These are phyloP conservation scores for Callipepla squamata DNA, from an alignment of 2,113 vertebrate species.

Conservation along the genomic window DNA sequence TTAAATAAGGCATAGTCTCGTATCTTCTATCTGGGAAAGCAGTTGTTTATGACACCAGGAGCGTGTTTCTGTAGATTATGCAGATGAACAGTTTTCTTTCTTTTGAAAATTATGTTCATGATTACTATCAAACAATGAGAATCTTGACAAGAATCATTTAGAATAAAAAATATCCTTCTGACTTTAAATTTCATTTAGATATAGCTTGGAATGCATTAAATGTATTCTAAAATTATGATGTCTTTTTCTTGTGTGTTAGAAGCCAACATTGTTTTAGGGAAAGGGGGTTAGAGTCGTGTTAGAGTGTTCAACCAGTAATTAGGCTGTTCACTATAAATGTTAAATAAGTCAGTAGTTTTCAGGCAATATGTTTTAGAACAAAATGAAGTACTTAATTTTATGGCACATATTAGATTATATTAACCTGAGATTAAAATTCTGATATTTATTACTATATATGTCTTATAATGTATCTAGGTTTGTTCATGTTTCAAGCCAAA, in stretches of 20 bases:
- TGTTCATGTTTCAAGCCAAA: not conserved
- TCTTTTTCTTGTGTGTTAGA: not conserved
- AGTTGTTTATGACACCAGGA: conserved; percentile 13
- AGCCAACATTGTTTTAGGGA: not conserved
- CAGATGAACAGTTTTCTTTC: not conserved
- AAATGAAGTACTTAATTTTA: not conserved
- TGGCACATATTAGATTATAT: not conserved
- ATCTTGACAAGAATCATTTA: not conserved
- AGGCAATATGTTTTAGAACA: not conserved
- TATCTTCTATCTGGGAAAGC: not conserved
- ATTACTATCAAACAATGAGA: not conserved
- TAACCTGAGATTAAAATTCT: not conserved
- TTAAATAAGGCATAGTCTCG: conserved; percentile 40
- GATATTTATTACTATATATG: no score
- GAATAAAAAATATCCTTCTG: not conserved
- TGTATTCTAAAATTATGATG: not conserved
- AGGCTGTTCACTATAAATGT: not conserved
- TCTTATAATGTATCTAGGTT: not conserved
- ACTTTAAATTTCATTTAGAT: not conserved
- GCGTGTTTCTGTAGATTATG: not conserved
- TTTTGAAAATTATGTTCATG: not conserved
- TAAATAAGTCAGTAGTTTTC: not conserved
- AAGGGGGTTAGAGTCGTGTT: not conserved
- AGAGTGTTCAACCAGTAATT: not conserved
- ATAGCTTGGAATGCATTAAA: not conserved